Conservation (phyloP, 2,113 vertebrate species). For the Ariopsis seemanni region DNA sequence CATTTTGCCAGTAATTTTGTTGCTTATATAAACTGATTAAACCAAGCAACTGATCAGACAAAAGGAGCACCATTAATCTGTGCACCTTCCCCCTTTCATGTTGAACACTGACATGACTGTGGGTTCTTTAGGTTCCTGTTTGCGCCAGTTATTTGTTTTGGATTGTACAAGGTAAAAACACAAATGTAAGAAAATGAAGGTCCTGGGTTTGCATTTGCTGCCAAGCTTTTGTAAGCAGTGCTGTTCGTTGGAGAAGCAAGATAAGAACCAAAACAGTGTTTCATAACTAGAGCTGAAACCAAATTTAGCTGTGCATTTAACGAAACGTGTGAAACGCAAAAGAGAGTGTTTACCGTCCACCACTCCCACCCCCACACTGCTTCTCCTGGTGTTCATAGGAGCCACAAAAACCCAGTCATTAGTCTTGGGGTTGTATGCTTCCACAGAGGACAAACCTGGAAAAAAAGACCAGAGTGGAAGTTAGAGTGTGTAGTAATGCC, state of each 20-base stretch:
- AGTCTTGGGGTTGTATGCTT: slow-evolving; percentile 87
- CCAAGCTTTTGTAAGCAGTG: slow-evolving; percentile 2
- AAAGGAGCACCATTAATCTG: background rate
- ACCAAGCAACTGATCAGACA: background rate
- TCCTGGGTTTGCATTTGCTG: background rate
- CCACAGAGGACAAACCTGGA: slow-evolving; percentile 88
- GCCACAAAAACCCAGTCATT: slow-evolving; percentile 93
- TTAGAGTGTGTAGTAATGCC: background rate
- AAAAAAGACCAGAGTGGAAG: background rate
- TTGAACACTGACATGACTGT: background rate
- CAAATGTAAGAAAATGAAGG: background rate
- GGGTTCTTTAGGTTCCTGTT: background rate
- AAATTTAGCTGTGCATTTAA: background rate
- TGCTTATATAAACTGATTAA: background rate
- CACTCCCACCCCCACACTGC: slow-evolving; percentile 95
- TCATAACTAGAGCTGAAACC: background rate
- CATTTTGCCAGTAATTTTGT: background rate
- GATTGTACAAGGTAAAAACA: background rate
- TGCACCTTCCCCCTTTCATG: too few species aligned
- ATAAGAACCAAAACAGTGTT: background rate
- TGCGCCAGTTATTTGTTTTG: background rate
- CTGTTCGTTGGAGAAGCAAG: background rate
- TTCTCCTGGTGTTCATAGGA: slow-evolving; percentile 94
- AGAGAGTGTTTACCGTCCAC: slow-evolving; percentile 82
- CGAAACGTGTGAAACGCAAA: background rate